These are phyloP conservation scores for Trachemys scripta DNA, from an alignment of 2,113 vertebrate species.

Conservation along the genomic window DNA sequence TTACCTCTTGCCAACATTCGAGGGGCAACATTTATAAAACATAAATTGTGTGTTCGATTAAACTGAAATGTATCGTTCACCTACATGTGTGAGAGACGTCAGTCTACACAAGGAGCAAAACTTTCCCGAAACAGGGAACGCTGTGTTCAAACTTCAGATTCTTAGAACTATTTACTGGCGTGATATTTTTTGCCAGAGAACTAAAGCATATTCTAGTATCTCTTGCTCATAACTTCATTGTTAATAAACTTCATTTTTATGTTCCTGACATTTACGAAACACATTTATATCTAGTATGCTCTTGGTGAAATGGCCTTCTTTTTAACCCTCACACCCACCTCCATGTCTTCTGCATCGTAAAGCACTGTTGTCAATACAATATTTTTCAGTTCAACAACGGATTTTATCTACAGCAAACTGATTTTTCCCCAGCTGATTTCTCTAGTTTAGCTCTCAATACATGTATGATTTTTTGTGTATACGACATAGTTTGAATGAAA, in stretches of 20 bases:
- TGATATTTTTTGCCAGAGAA: neutral
- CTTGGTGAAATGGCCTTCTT: rapidly evolving
- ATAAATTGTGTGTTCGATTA: neutral
- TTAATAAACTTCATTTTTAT: neutral
- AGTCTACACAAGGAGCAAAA: neutral
- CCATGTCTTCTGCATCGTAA: rapidly evolving
- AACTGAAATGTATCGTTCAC: neutral
- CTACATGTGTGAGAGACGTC: rapidly evolving
- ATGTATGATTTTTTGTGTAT: neutral
- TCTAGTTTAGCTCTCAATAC: neutral
- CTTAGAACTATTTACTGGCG: rapidly evolving
- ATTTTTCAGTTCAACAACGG: neutral
- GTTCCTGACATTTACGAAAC: neutral
- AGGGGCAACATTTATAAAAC: neutral
- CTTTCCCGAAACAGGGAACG: no score
- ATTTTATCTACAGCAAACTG: neutral
- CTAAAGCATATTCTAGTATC: neutral
- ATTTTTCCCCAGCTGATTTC: neutral
- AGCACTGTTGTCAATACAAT: neutral
- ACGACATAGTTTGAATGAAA: neutral
- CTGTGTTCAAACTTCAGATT: neutral
- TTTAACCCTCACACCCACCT: no score
- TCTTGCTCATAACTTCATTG: neutral
- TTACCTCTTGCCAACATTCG: neutral
- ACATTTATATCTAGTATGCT: rapidly evolving